A percentile compares a stretch with the other conserved stretches of the same genome.
phyloP scores from a whole-genome alignment of 2,797 vertebrate genomes.

The Characodon lateralis region DNA sequence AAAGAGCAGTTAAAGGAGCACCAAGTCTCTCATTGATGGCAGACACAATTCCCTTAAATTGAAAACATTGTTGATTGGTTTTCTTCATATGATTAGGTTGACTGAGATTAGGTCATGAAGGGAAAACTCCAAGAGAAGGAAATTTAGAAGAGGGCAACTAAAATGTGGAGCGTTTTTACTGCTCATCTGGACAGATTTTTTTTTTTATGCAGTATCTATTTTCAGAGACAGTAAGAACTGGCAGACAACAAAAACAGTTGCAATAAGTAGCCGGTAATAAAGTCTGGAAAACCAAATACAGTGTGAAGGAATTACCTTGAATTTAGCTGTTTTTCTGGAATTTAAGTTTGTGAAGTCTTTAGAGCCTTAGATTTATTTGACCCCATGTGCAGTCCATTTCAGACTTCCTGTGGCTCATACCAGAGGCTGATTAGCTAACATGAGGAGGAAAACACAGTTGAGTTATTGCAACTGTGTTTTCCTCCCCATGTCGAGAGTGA shows the following conservation, averaged over 20 bases:
- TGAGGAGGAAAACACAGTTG: background rate
- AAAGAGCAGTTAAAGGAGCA: conserved; percentile 13
- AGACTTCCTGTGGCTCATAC: background rate
- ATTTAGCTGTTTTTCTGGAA: background rate
- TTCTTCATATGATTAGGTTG: background rate
- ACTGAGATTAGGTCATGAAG: background rate
- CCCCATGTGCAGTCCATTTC: background rate
- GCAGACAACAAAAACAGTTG: background rate
- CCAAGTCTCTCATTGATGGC: background rate
- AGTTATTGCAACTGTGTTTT: background rate
- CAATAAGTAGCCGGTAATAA: background rate
- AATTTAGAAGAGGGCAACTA: background rate
- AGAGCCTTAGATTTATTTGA: background rate
- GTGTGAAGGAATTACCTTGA: background rate
- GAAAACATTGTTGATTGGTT: background rate
- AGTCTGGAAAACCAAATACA: background rate
- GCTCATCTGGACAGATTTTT: background rate
- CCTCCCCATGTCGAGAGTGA: background rate
- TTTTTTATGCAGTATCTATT: background rate
- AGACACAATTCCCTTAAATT: conserved; percentile 28
- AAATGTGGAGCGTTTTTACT: background rate
- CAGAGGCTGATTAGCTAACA: background rate
- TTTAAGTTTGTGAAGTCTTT: background rate
- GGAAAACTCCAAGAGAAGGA: too few relatives aligned
- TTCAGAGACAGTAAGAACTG: background rate